phyloP scores from a whole-genome alignment of 2,888 invertebrate genomes.

The Argyra leucocephala region DNA sequence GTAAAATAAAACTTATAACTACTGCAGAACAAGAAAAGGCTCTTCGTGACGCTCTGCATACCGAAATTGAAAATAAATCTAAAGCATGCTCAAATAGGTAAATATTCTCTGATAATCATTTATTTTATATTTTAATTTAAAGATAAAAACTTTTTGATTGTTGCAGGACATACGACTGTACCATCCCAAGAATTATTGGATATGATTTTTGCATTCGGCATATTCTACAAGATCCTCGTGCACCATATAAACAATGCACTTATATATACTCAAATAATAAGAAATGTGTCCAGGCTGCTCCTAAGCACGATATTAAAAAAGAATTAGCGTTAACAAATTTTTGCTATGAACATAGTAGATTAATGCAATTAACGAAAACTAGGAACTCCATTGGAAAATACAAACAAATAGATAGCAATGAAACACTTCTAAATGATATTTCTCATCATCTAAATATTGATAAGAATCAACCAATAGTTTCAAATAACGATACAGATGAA shows the following conservation, averaged over 20 bases:
- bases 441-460: slow-evolving; percentile 52
- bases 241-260: slow-evolving; percentile 75
- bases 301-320: slow-evolving; percentile 60
- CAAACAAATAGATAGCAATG: slow-evolving; percentile 56
- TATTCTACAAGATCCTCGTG: slow-evolving; percentile 70
- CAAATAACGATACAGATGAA: slow-evolving; percentile 35
- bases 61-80: slow-evolving; percentile 53
- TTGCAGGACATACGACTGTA: slow-evolving; percentile 54
- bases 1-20: background rate
- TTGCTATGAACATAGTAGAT: slow-evolving; percentile 61
- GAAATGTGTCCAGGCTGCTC: slow-evolving; percentile 69
- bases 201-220: slow-evolving; percentile 72
- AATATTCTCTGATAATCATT: background rate
- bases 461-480: slow-evolving; percentile 28
- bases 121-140: too few species aligned
- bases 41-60: slow-evolving; percentile 48
- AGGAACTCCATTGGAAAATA: slow-evolving; percentile 50
- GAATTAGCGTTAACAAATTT: slow-evolving; percentile 54
- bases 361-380: slow-evolving; percentile 54
- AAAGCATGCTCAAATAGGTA: slow-evolving; percentile 50
- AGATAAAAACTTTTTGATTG: too few species aligned
- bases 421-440: slow-evolving; percentile 54
- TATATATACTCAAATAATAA: slow-evolving; percentile 58
- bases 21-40: slow-evolving; percentile 34
- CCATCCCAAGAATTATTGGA: slow-evolving; percentile 57